Evolutionary conservation across 2,797 vertebrate species (phyloP), one percentile per base, ranked within the genome.

Genomic region (Mus spretus): DNA sequence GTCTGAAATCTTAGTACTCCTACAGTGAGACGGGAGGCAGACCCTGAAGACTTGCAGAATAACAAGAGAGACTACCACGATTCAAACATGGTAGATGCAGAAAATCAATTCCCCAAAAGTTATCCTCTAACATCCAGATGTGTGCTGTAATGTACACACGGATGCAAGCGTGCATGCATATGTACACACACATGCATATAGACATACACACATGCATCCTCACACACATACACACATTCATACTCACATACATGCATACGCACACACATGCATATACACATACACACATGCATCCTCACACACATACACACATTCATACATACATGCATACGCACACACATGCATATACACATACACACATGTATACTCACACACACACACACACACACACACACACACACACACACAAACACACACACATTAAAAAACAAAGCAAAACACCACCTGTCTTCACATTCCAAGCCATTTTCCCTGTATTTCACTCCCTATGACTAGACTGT

Each of bases 271-370:
- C 26, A 44, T 19, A 55, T 28, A 79, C 47, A 53, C 19, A 22
- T 1, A 28, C 44, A 14, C 0, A 24, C 3, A 37, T 7, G 20
- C 31, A 34, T 2, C 9, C 7, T 26, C 6, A 37, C 22, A 59
- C 4, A 81, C 15, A 44, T 2, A 47, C 26, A 44, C n/a, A n/a
- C n/a, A n/a, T n/a, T n/a, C n/a, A n/a, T n/a, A 19, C 2, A 24
- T 3, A 28, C 14, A n/a, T 5, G n/a, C 34, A n/a, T 0, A 14
- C 44, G 9, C 0, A 24, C 3, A 57, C 10, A 50, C 34, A n/a
- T 10, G 11, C 26, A 44, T 19, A 55, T 28, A 79, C 47, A 53
- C 19, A 22, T 1, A 28, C 44, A 14, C 0, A 24, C 3, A 37
- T 7, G 20, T 31, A 34, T 2, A 9, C 7, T 26, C 6, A 37